Conservation (phyloP, 2,888 invertebrate species). For the Perizoma affinitatum region DNA sequence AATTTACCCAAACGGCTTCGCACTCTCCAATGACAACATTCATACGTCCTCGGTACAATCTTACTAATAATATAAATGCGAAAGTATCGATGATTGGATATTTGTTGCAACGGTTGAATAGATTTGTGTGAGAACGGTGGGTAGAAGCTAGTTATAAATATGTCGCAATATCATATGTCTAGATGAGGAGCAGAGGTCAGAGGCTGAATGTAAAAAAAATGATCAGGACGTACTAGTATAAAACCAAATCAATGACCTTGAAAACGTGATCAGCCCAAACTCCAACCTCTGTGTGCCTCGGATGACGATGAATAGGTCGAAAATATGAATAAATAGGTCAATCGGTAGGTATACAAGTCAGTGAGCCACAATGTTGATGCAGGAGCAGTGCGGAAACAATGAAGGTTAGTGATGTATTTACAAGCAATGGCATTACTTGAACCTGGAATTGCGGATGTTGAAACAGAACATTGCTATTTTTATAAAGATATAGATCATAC, state of each 20-base stretch:
- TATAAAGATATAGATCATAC: conserved; percentile 3
- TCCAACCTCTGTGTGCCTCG: neutral
- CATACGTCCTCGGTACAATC: conserved; percentile 32
- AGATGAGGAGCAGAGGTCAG: neutral
- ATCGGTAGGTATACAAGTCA: conserved; percentile 43
- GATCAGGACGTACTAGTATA: too few relatives aligned
- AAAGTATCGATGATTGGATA: too few relatives aligned
- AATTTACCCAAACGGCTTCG: conserved; percentile 43
- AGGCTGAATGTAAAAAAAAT: neutral
- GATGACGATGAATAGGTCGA: conserved; percentile 7
- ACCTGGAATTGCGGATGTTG: too few relatives aligned
- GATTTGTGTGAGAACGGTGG: too few relatives aligned
- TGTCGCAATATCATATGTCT: too few relatives aligned
- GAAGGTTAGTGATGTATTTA: conserved; percentile 44
- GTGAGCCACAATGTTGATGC: conserved; percentile 41
- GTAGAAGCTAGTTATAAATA: too few relatives aligned
- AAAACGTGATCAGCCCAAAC: too few relatives aligned
- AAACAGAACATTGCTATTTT: too few relatives aligned
- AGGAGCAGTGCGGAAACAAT: conserved; percentile 47
- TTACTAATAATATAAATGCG: conserved; percentile 5
- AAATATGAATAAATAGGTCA: conserved; percentile 40
- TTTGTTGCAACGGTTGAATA: too few relatives aligned
- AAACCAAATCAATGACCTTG: too few relatives aligned
- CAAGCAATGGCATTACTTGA: conserved; percentile 25
- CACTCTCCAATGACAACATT: conserved; percentile 49